Evolutionary conservation across 1,140 invertebrate genomes (phyloP).

Genomic region (Cryptotermes secundus): DNA sequence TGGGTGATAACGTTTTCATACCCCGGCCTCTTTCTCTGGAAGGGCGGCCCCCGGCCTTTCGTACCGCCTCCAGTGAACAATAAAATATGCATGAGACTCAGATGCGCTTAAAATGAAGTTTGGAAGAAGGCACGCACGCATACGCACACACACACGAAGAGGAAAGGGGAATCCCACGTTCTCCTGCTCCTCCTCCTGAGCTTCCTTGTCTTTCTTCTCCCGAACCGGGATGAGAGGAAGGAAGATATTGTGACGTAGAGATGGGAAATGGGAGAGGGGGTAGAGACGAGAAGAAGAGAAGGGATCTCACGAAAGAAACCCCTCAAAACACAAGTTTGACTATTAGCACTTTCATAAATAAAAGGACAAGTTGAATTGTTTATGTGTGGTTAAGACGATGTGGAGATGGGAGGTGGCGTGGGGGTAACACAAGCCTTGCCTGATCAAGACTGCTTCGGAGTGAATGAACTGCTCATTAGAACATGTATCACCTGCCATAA

Average conservation of each 20-base stretch:
- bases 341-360: background rate
- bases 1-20: background rate
- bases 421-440: too few species aligned
- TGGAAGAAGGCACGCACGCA: background rate
- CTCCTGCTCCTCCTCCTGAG: background rate
- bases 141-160: background rate
- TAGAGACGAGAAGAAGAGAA: background rate
- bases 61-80: background rate
- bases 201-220: too few species aligned
- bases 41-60: background rate
- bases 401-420: too few species aligned
- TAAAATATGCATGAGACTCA: constrained; percentile 28
- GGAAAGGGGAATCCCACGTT: background rate
- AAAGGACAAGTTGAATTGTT: background rate
- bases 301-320: background rate
- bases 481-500: too few species aligned
- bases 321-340: background rate
- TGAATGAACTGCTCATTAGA: too few species aligned
- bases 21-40: background rate
- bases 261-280: background rate
- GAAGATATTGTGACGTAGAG: background rate
- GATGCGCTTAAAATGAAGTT: constrained; percentile 27
- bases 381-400: too few species aligned
- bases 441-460: too few species aligned
- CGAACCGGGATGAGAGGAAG: background rate